Conservation (phyloP, 2,113 vertebrate species). For the Raja brachyura region DNA sequence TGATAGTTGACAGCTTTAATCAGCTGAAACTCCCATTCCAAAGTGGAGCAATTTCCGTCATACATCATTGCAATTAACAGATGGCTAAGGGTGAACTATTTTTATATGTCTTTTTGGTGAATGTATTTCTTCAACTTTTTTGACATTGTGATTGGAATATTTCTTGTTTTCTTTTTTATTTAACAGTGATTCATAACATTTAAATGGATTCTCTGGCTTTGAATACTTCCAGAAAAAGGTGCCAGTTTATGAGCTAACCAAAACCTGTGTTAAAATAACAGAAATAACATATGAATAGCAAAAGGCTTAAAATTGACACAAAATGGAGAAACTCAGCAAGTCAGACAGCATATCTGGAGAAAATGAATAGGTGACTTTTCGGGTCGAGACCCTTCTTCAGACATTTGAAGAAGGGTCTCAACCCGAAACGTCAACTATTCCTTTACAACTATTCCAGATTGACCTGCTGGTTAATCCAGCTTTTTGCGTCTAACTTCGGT, state of each 20-base stretch:
- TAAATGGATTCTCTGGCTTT: neutral
- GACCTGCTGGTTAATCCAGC: too few species aligned
- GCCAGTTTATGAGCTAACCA: neutral
- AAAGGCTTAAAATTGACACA: too few species aligned
- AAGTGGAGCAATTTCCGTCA: neutral
- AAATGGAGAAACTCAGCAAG: too few species aligned
- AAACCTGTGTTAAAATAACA: neutral
- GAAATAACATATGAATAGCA: neutral
- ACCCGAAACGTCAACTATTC: too few species aligned
- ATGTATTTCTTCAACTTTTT: conserved; percentile 14
- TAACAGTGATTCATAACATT: neutral
- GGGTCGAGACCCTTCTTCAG: too few species aligned
- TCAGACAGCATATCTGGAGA: too few species aligned
- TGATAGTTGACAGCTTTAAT: conserved; percentile 29
- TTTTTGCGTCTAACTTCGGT: too few species aligned
- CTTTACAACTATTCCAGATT: too few species aligned
- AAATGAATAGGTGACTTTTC: too few species aligned
- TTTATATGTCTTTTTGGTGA: neutral
- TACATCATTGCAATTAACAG: conserved; percentile 22
- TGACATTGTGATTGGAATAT: neutral
- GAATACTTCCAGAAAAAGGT: neutral
- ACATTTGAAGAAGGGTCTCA: too few species aligned
- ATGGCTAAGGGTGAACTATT: neutral
- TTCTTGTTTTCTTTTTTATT: neutral
- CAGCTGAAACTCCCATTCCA: neutral